Evolutionary conservation across 2,888 invertebrate genomes (phyloP).

Genomic region (Tortricodes alternella): DNA sequence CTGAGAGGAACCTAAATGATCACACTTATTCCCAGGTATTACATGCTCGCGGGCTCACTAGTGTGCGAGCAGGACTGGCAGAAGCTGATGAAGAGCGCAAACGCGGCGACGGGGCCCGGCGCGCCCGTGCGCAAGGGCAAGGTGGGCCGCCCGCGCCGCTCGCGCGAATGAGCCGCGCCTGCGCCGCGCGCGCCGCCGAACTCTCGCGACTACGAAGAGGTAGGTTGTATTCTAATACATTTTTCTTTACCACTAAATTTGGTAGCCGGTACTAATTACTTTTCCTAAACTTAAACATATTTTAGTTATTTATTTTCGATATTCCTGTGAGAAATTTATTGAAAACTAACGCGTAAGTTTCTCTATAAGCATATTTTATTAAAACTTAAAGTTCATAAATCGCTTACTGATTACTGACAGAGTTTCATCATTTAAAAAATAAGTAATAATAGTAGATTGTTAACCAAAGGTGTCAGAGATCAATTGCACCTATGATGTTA

Average conservation of each 20-base stretch:
- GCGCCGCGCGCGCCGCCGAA: slow-evolving; percentile 51
- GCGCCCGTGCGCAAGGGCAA: slow-evolving; percentile 93
- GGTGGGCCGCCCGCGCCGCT: slow-evolving; percentile 93
- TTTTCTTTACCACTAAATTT: neutral
- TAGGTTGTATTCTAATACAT: slow-evolving; percentile 38
- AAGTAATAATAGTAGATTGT: no score
- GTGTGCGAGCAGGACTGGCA: slow-evolving; percentile 98
- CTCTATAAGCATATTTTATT: no score
- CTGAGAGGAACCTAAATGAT: neutral
- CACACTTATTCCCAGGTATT: slow-evolving; percentile 84
- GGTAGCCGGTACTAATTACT: no score
- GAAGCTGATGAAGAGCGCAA: slow-evolving; percentile 92
- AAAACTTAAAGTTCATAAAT: no score
- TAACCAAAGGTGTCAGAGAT: no score
- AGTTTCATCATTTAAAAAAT: no score
- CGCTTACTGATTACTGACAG: no score
- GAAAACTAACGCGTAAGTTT: no score
- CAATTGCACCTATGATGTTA: no score
- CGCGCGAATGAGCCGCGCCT: slow-evolving; percentile 90
- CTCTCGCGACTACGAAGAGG: slow-evolving; percentile 78
- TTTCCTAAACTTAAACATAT: no score
- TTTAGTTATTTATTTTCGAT: no score
- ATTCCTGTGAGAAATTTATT: no score
- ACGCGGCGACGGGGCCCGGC: slow-evolving; percentile 82
- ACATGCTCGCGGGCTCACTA: slow-evolving; percentile 94